Evolutionary conservation across 2,113 vertebrate genomes (phyloP).

Genomic region (Callipepla squamata): DNA sequence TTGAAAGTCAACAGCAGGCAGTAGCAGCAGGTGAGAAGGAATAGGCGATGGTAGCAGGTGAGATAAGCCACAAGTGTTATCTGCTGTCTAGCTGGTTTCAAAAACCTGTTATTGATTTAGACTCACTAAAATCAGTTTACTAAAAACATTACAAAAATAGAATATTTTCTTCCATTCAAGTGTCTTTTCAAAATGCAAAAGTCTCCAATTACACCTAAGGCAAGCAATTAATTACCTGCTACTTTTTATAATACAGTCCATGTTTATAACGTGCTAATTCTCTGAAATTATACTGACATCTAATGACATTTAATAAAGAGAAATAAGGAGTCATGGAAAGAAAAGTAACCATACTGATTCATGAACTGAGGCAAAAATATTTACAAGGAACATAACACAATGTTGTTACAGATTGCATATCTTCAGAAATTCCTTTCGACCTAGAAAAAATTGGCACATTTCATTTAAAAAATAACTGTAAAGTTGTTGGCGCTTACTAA

Average conservation of each 20-base stretch:
- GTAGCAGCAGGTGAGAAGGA: constrained; percentile 43
- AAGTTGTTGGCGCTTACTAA: not conserved
- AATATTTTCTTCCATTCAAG: not conserved
- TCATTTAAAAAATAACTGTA: not conserved
- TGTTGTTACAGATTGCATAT: not conserved
- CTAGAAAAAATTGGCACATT: not conserved
- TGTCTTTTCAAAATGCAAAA: not conserved
- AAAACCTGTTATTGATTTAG: constrained; percentile 5
- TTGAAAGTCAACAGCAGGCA: constrained; percentile 53
- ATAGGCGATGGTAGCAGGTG: constrained; percentile 37
- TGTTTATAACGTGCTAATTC: not conserved
- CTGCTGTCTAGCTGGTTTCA: not conserved
- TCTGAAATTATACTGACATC: not conserved
- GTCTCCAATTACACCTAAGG: not conserved
- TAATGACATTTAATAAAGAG: not conserved
- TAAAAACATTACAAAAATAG: not conserved
- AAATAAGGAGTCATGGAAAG: not conserved
- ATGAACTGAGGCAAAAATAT: not conserved
- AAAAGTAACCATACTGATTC: not conserved
- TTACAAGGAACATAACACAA: not conserved
- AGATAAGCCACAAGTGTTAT: not conserved
- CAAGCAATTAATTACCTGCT: not conserved
- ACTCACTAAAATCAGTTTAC: not conserved
- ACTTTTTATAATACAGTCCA: not conserved
- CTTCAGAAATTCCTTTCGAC: not conserved